phyloP scores from a whole-genome alignment of 2,888 invertebrate genomes.

The Eilema depressum region DNA sequence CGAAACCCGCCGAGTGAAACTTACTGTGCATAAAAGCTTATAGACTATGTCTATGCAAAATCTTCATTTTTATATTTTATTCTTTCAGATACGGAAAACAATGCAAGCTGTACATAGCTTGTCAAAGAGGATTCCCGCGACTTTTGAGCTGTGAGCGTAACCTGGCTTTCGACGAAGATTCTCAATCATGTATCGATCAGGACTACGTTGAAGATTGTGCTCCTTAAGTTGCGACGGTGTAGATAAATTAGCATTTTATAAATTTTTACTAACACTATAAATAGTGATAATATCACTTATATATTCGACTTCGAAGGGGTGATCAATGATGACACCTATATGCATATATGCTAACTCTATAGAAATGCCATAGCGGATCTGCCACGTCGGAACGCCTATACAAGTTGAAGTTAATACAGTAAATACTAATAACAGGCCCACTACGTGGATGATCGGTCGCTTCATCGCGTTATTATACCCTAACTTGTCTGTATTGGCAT shows the following conservation, averaged over 20 bases:
- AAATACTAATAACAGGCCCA: too few species aligned
- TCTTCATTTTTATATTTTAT: background rate
- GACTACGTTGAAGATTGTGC: constrained; percentile 38
- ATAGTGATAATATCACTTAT: too few species aligned
- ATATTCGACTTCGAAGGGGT: background rate
- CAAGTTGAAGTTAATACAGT: too few species aligned
- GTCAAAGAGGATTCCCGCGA: constrained; percentile 66
- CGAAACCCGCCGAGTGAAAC: too few species aligned
- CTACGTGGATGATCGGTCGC: too few species aligned
- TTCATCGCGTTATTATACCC: too few species aligned
- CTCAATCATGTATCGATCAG: constrained; percentile 60
- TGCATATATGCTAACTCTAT: too few species aligned
- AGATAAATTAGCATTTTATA: background rate
- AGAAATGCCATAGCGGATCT: too few species aligned
- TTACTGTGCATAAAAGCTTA: too few species aligned
- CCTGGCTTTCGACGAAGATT: constrained; percentile 62
- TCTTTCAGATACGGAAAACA: constrained; percentile 60
- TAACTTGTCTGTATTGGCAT: too few species aligned
- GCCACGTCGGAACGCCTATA: too few species aligned
- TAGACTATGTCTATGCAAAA: background rate
- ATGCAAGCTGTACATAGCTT: constrained; percentile 70
- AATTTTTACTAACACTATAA: background rate
- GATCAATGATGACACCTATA: too few species aligned
- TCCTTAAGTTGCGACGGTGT: background rate
- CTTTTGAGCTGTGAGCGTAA: constrained; percentile 70